Conservation (phyloP, 2,797 vertebrate genomes). For the Triplophysa yarkandensis region DNA sequence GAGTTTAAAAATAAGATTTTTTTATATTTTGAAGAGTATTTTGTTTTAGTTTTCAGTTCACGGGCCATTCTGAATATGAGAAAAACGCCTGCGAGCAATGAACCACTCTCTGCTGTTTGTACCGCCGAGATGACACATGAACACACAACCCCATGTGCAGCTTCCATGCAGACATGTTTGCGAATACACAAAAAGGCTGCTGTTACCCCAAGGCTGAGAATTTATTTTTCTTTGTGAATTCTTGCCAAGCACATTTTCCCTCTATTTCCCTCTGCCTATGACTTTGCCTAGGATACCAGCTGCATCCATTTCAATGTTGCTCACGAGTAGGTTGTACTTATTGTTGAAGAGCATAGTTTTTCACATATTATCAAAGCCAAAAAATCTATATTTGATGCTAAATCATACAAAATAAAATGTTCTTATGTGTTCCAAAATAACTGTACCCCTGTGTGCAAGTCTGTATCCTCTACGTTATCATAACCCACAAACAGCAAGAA, state of each 20-base stretch:
- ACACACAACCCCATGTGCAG: neutral
- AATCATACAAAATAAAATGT: no score
- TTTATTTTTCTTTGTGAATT: neutral
- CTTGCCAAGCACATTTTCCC: neutral
- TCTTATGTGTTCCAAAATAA: no score
- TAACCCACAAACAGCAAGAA: no score
- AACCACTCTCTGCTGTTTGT: constrained; percentile 5
- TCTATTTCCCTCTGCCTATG: neutral
- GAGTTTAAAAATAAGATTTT: no score
- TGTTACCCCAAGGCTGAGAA: neutral
- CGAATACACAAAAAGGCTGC: constrained; percentile 8
- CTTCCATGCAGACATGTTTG: neutral
- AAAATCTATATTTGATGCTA: no score
- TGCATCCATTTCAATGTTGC: neutral
- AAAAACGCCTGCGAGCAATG: constrained; percentile 30
- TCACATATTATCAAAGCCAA: no score
- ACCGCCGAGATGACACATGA: neutral
- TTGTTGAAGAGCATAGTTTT: neutral
- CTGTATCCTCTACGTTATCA: no score
- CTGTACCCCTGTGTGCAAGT: no score
- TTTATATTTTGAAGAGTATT: neutral
- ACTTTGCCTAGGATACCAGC: neutral
- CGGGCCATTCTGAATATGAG: constrained; percentile 20
- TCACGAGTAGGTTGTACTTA: neutral
- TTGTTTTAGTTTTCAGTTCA: constrained; percentile 20